Base-by-base conservation (phyloP, 2,797 vertebrate genomes). In the Champsocephalus gunnari region DNA sequence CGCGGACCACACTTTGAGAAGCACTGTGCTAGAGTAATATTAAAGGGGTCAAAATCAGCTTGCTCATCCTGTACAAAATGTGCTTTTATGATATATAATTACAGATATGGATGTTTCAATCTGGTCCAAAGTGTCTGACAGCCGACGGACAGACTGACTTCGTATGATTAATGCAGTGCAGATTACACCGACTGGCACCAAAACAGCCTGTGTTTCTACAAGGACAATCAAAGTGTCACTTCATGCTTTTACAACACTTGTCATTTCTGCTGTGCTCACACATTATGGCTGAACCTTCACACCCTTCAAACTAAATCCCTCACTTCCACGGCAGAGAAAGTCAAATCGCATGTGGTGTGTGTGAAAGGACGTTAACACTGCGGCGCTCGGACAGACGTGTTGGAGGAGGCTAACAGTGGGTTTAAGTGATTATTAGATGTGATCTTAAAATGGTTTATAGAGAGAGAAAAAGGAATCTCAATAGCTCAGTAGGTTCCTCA, bases 281-380 rank as follows among this genome's bases (percentile, higher is more conserved):
- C 87, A 87, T 84, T 80, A 63, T 3, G 34, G 43, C 73, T 66
- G 66, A 87, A 87, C 73, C 74, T 84, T 85, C 66, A 69, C 88
- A 86, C 77, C 79, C 85, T 88, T 84, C 83, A 80, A 64, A 72
- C 60, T 0, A 71, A 93, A 93, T 92, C 83, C 80, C 67, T 81
- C 74, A 43, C 71, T 78, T 81, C 17, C 62, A 3, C 73, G 4
- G 60, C 57, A 0, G 75, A 61, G 61, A 43, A 75, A 85, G 76
- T 54, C 58, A 13, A 66, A 66, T 44, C 49, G 14, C 56, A 73
- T 83, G 85, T 58, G 10, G 74, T 54, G 60, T 73, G 72, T 70
- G 80, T 66, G 82, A 76, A 48, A 70, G 85, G 83, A 84, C 63
- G 13, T 83, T 91, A 89, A 89, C 87, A 84, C 82, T 67, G 83